phyloP scores from a whole-genome alignment of 1,140 invertebrate species.

The Nomia melanderi region DNA sequence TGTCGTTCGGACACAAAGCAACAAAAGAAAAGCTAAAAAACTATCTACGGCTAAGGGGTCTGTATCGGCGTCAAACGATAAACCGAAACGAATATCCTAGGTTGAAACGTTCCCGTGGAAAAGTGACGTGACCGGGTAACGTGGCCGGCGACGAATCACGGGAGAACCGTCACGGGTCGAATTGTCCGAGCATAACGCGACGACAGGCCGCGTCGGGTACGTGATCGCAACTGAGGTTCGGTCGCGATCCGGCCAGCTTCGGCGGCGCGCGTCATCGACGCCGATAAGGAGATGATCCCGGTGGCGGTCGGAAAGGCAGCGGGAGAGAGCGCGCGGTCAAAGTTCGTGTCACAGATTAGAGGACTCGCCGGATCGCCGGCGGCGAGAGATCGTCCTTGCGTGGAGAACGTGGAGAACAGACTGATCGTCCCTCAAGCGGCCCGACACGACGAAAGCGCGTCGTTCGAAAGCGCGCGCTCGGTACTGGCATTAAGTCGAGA shows the following conservation, averaged over 20 bases:
- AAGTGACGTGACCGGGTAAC: too few species aligned
- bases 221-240: slow-evolving; percentile 33
- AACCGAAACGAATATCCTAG: too few species aligned
- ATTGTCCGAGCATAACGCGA: too few species aligned
- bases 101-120: too few species aligned
- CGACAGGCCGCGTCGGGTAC: not conserved
- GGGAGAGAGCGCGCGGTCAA: slow-evolving; percentile 31
- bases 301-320: slow-evolving; percentile 3
- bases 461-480: slow-evolving; percentile 68
- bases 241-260: not conserved
- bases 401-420: slow-evolving; percentile 67
- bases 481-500: slow-evolving; percentile 62
- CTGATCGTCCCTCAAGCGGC: slow-evolving; percentile 61
- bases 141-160: not conserved
- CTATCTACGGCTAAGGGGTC: too few species aligned
- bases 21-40: too few species aligned
- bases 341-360: slow-evolving; percentile 47
- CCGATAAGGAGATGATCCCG: slow-evolving; percentile 31
- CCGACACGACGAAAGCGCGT: slow-evolving; percentile 56
- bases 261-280: slow-evolving; percentile 27
- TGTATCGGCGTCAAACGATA: too few species aligned
- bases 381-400: slow-evolving; percentile 51
- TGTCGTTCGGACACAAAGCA: not conserved
- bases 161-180: not conserved
- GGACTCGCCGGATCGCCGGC: slow-evolving; percentile 22